Evolutionary conservation across 2,797 vertebrate species (phyloP), one percentile per base, ranked within the genome.

Genomic region (Syndactyla subalaris): DNA sequence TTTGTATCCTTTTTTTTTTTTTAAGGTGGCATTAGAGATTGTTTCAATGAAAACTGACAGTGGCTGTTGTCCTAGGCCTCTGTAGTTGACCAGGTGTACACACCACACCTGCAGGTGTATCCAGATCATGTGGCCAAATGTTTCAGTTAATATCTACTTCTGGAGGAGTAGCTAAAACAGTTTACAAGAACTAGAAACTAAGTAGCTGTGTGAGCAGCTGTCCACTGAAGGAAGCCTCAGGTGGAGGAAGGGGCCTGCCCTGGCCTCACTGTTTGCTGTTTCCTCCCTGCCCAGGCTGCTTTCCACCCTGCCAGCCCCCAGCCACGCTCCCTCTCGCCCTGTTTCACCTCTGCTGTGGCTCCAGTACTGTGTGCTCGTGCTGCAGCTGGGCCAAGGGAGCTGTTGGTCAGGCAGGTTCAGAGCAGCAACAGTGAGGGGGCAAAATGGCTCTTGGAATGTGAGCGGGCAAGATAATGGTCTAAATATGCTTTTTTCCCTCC

Each of bases 351-450:
- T 49, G 9, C 1, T 32, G 63, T 6, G 20, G 22, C 62, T 73
- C 52, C 65, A 62, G 16, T 2, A 14, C 8, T 19, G 68, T 54
- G 57, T 55, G 68, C 65, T 87, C 4, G 2, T 70, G 85, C 83
- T 88, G 82, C 85, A 49, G 39, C 34, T 79, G 52, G 26, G 10
- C 75, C 82, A 27, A 26, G 79, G 49, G 34, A 54, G 51, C 63
- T 83, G 24, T 38, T 72, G 72, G 38, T 65, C 57, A 12, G 91
- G 55, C 67, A 61, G 76, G 41, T 89, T 85, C 85, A 81, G 74
- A 91, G 93, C 93, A 96, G 94, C 88, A 92, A 55, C 93, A 94
- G 63, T 39, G 32, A 67, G 55, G 65, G 57, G 51, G 73, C 49
- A 77, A 15, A 93, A 85, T 57, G 38, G 45, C 52, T 90, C 79